Percentiles rank a stretch among this genome's conserved stretches.
Conservation (phyloP, 2,797 vertebrate species). For the Anabas testudineus region DNA sequence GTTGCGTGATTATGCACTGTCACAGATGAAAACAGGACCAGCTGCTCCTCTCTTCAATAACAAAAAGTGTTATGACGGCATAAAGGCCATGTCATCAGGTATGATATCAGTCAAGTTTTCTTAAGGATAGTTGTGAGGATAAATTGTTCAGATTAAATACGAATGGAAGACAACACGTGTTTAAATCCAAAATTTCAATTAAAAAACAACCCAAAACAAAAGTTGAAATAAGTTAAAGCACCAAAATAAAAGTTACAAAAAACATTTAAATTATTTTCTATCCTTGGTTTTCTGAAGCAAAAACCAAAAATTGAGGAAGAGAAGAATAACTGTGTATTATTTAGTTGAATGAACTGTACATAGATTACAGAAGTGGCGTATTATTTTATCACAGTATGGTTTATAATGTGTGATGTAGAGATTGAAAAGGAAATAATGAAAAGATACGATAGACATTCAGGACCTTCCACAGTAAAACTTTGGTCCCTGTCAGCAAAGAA, state of each 20-base stretch:
- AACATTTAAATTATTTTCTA: too few species aligned
- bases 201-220: too few species aligned
- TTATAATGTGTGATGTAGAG: neutral
- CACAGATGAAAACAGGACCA: constrained; percentile 42
- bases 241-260: too few species aligned
- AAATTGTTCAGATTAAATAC: too few species aligned
- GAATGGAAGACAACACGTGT: neutral
- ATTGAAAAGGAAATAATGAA: neutral
- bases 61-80: neutral
- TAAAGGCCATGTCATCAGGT: constrained; percentile 9
- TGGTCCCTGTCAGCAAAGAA: constrained; percentile 25
- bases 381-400: neutral
- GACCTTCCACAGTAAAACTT: constrained; percentile 1
- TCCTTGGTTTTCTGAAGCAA: too few species aligned
- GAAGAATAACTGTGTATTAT: too few species aligned
- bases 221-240: too few species aligned
- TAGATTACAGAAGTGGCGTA: too few species aligned
- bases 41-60: constrained; percentile 12
- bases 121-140: too few species aligned
- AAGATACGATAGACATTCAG: neutral
- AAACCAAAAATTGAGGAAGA: too few species aligned
- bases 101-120: constrained; percentile 12
- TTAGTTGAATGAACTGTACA: too few species aligned
- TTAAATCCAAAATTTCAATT: too few species aligned
- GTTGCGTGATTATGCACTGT: constrained; percentile 34